Evolutionary conservation across 2,113 vertebrate species (phyloP), one percentile per base, ranked within the genome.

Genomic region (Syrmaticus mikado): DNA sequence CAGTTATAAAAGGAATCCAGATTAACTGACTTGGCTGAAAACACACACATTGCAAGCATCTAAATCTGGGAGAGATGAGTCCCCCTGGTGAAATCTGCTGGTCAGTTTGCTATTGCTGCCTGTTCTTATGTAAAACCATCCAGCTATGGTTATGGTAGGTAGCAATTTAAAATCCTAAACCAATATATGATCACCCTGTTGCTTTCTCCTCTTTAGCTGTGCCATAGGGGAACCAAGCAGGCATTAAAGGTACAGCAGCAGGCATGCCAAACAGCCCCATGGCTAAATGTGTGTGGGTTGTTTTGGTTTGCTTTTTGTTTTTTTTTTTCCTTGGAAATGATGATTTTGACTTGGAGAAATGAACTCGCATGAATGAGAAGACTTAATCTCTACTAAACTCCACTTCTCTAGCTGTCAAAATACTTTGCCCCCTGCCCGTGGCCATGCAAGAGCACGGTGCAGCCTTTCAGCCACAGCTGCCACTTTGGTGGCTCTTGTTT

Each of bases 361-460:
- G 70, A 77, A 41, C 38, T 79, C 25, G 30, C 22, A 5, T 28
- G 81, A 78, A 21, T 3, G 3, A 46, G 41, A 30, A 73, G 36
- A 40, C 32, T 38, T 43, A 46, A 74, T 9, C 27, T 55, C 27
- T 32, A 4, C 17, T 19, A 10, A 73, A n/a, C 8, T 38, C 53
- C 43, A 4, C 19, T n/a, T 58, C 32, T 20, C 41, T 38, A 13
- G 41, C 71, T 82, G 41, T 40, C 61, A 67, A 55, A 64, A 40
- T 5, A 13, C 45, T 58, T 30, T 4, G 46, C 55, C 25, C 70
- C 60, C 66, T 27, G 34, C 62, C 52, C 50, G 34, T 24, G 70
- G 84, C 57, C 16, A 0, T 3, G n/a, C 0, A 4, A 46, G 55
- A 55, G 22, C 32, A 13, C 22, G 0, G 0, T 24, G 78, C 73